Conservation (phyloP, 2,113 vertebrate genomes). For the Progne subis region DNA sequence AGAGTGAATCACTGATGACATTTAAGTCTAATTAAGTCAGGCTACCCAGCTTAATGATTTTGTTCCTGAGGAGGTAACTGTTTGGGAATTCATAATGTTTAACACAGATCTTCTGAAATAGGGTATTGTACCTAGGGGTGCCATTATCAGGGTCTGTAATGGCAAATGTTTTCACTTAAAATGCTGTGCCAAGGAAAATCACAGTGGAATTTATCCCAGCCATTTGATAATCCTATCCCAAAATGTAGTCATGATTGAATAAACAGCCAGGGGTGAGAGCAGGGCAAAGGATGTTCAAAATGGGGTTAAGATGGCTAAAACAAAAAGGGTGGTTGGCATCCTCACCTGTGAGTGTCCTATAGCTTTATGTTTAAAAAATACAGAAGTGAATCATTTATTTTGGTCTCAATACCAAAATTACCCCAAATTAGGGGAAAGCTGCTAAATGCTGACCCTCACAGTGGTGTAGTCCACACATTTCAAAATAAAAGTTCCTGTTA, state of each 20-base stretch:
- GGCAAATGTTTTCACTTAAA: not conserved
- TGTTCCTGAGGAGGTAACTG: constrained; percentile 46
- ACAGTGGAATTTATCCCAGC: not conserved
- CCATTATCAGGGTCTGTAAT: not conserved
- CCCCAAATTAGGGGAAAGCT: not conserved
- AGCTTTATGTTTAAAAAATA: not conserved
- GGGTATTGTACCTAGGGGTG: not conserved
- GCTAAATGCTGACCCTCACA: not conserved
- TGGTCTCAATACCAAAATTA: not conserved
- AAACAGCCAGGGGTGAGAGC: not conserved
- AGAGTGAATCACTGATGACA: constrained; percentile 58
- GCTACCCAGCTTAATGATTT: constrained; percentile 57
- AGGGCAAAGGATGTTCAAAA: not conserved
- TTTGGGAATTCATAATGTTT: constrained; percentile 47
- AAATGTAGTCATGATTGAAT: not conserved
- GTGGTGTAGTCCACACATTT: not conserved
- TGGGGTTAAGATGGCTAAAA: not conserved
- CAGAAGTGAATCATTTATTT: not conserved
- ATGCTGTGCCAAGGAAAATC: not conserved
- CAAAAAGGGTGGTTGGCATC: not conserved
- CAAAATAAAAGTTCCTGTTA: not conserved
- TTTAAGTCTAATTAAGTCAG: constrained; percentile 68
- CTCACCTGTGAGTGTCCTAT: not conserved
- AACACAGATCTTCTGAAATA: constrained; percentile 19
- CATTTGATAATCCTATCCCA: not conserved